These are phyloP conservation scores for Parelbella ahira DNA, from an alignment of 2,888 invertebrate genomes.

Conservation along the genomic window DNA sequence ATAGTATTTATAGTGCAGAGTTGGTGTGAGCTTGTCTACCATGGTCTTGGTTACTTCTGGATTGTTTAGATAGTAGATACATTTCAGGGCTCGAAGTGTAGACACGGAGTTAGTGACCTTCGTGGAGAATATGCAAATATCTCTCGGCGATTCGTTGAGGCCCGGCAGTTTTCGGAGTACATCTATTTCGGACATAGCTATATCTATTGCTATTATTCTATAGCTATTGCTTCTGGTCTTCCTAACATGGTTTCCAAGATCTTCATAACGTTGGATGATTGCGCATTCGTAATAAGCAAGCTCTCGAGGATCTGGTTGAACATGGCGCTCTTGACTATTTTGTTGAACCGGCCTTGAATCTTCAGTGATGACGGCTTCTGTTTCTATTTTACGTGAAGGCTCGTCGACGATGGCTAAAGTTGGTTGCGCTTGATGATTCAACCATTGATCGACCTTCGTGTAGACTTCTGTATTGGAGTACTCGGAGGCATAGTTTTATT, in stretches of 20 bases:
- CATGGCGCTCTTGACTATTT: too few species aligned
- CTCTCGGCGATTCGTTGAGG: too few species aligned
- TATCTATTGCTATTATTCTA: too few species aligned
- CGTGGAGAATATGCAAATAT: too few species aligned
- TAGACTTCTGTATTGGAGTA: constrained; percentile 3
- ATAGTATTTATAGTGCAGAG: background rate
- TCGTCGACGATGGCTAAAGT: background rate
- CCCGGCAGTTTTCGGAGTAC: too few species aligned
- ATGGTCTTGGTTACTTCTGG: background rate
- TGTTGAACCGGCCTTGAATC: background rate
- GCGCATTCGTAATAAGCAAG: too few species aligned
- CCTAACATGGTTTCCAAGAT: too few species aligned
- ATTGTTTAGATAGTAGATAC: background rate
- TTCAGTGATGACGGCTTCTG: background rate
- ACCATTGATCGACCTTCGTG: background rate
- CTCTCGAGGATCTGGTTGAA: too few species aligned
- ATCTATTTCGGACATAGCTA: too few species aligned
- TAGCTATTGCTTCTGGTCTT: too few species aligned
- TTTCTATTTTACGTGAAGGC: constrained; percentile 27
- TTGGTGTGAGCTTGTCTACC: constrained; percentile 1
- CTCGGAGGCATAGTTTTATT: background rate
- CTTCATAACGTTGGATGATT: too few species aligned
- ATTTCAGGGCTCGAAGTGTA: background rate
- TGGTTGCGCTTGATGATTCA: constrained; percentile 2
- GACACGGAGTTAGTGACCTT: constrained; percentile 4